phyloP scores from a whole-genome alignment of 2,888 invertebrate species.

The Pandemis cinnamomeana region DNA sequence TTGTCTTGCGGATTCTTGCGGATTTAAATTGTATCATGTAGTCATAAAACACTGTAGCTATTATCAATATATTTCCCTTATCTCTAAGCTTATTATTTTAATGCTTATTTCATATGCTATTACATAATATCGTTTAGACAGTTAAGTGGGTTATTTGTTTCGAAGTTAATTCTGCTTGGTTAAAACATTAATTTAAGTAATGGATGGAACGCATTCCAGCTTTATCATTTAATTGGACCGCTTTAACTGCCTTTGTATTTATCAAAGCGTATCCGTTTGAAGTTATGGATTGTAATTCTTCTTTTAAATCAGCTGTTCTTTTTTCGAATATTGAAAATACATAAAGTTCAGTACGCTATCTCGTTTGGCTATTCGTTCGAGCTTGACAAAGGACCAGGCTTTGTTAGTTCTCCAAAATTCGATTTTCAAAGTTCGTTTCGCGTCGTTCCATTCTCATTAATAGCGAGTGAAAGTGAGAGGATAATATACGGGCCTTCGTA shows the following conservation, averaged over 20 bases:
- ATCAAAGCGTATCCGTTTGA: background rate
- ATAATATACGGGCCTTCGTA: too few relatives aligned
- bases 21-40: background rate
- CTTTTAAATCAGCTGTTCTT: too few relatives aligned
- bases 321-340: too few relatives aligned
- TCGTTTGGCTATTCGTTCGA: too few relatives aligned
- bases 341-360: too few relatives aligned
- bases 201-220: constrained; percentile 26
- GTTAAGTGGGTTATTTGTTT: constrained; percentile 1
- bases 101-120: background rate
- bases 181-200: constrained; percentile 25
- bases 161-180: constrained; percentile 5
- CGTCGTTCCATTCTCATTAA: too few relatives aligned
- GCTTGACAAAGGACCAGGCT: too few relatives aligned
- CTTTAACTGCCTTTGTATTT: constrained; percentile 26
- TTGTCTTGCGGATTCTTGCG: background rate
- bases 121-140: background rate
- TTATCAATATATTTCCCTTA: constrained; percentile 1
- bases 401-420: too few relatives aligned
- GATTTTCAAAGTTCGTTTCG: too few relatives aligned
- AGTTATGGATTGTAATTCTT: background rate
- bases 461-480: too few relatives aligned
- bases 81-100: background rate
- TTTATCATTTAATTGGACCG: constrained; percentile 30
- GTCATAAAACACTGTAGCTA: background rate